Percentiles rank a stretch among this genome's conserved stretches.
phyloP scores from a whole-genome alignment of 2,113 vertebrate genomes.

The Sarotherodon lohbergeri region DNA sequence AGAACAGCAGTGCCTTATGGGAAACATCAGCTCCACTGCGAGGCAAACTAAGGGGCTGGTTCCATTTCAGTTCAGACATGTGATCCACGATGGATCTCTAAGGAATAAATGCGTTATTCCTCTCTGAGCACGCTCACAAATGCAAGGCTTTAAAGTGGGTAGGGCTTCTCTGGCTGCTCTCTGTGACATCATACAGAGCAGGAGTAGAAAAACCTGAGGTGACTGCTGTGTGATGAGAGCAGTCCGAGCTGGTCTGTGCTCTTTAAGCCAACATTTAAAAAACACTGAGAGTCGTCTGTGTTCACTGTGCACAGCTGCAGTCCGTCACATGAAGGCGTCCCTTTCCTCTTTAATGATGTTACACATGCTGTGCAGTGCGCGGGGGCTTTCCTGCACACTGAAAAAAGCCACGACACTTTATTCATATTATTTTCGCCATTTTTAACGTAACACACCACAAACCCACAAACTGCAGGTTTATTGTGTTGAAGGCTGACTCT shows the following conservation, averaged over 20 bases:
- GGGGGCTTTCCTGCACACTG: rapidly evolving
- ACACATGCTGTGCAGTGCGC: neutral
- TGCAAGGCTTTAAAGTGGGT: neutral
- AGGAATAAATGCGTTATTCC: neutral
- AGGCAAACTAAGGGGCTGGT: neutral
- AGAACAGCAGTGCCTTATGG: neutral
- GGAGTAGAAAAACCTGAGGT: neutral
- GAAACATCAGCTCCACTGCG: neutral
- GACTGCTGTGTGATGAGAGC: neutral
- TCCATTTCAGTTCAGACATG: neutral
- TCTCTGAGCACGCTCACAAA: neutral
- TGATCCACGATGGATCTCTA: neutral
- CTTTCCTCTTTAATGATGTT: neutral
- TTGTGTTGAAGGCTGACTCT: neutral
- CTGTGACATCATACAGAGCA: neutral
- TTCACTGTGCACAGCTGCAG: neutral
- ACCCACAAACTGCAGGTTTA: neutral
- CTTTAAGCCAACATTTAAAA: neutral
- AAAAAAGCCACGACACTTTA: neutral
- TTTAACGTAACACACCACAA: neutral
- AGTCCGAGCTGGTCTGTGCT: too few relatives aligned
- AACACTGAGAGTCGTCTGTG: neutral
- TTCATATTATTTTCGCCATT: neutral
- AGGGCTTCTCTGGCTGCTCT: neutral
- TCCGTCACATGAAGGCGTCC: neutral